These are phyloP conservation scores for Balaenoptera acutorostrata DNA, from an alignment of 2,113 vertebrate genomes.

Conservation along the genomic window DNA sequence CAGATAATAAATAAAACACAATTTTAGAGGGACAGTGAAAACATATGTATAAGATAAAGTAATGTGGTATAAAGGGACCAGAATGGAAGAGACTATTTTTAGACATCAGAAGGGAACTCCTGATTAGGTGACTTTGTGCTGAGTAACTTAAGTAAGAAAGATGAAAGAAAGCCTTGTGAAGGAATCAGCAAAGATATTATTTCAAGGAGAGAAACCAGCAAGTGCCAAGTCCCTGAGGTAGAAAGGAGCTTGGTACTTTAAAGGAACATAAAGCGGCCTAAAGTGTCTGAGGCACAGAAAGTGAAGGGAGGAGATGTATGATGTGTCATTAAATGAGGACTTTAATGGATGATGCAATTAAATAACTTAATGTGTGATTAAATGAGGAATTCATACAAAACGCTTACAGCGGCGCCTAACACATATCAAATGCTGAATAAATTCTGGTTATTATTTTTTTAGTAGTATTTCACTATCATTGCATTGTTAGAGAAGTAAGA, in stretches of 20 bases:
- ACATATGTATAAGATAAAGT: too few relatives aligned
- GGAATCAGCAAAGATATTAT: fast-evolving
- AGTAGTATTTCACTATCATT: not conserved
- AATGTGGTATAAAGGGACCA: not conserved
- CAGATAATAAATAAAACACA: not conserved
- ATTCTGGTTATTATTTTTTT: not conserved
- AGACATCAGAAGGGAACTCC: not conserved
- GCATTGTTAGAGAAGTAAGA: not conserved
- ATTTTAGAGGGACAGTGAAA: not conserved
- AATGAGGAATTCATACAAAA: not conserved
- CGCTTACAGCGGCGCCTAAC: not conserved
- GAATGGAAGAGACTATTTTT: not conserved
- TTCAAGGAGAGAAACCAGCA: not conserved
- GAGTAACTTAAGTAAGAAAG: not conserved
- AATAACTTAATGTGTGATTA: not conserved
- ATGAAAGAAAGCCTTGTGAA: not conserved
- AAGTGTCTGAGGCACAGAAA: too few relatives aligned
- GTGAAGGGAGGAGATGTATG: fast-evolving
- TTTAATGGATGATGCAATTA: not conserved
- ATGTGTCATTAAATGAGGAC: not conserved
- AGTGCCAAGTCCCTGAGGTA: not conserved
- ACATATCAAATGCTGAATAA: too few relatives aligned
- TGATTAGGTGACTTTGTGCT: too few relatives aligned
- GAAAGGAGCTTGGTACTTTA: not conserved
- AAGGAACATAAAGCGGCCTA: not conserved